Conservation (phyloP, 2,113 vertebrate genomes). For the Vireo altiloquus region DNA sequence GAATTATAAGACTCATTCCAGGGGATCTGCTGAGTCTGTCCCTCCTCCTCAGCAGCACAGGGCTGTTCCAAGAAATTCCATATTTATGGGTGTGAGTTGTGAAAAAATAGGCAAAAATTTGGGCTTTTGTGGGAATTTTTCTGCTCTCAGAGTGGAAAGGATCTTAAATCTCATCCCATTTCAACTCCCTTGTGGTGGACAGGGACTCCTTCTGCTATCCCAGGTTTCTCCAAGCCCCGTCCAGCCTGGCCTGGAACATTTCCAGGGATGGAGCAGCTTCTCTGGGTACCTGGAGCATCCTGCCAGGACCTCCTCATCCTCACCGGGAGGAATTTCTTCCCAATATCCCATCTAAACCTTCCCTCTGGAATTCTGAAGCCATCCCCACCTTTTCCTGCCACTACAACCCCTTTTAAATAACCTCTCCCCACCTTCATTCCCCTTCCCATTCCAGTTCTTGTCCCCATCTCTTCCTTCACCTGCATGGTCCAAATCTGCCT, state of each 20-base stretch:
- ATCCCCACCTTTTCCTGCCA: no score
- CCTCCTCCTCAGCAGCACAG: neutral
- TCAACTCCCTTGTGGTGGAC: neutral
- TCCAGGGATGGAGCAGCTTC: neutral
- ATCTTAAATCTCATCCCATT: neutral
- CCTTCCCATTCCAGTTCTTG: neutral
- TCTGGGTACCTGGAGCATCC: neutral
- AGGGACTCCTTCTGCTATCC: neutral
- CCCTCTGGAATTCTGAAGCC: neutral
- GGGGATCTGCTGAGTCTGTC: neutral
- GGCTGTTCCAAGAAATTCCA: neutral
- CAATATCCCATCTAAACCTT: neutral
- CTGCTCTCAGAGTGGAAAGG: neutral
- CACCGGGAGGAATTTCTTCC: neutral
- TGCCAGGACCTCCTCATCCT: neutral
- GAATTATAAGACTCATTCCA: neutral
- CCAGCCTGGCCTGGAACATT: neutral
- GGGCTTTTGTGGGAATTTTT: neutral
- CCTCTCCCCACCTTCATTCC: neutral
- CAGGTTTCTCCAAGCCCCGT: neutral
- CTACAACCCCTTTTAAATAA: neutral
- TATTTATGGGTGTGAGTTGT: neutral
- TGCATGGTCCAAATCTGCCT: neutral
- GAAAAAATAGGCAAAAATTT: neutral
- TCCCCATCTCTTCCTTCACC: neutral